Base-by-base conservation (phyloP, 2,113 vertebrate genomes). In the Penelope pileata region DNA sequence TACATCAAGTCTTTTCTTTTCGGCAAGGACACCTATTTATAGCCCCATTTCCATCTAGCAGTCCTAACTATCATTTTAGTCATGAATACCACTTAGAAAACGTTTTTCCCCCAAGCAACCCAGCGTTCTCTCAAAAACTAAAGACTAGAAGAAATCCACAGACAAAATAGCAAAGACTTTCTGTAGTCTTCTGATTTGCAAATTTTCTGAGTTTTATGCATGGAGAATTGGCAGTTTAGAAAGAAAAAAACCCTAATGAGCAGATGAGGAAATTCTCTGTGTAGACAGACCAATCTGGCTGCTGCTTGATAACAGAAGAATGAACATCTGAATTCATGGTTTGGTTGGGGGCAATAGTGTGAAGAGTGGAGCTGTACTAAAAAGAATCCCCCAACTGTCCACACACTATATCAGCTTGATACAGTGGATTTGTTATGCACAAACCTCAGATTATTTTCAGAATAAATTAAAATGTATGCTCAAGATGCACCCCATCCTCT, bases 341-440 rank as follows among this genome's bases (percentile, higher is more conserved):
- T 69, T 64, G 24, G 2, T 40, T 58, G 58, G 24, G 30, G 13
- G n/a, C 21, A 2, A 0, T 34, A 9, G 26, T 29, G 17, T 63
- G n/a, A 77, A 38, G 30, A 29, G 12, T 34, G 34, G 12, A 85
- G 51, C 13, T 50, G 21, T 51, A 58, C n/a, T 30, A 64, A 64
- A 45, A 34, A 70, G 21, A 74, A 79, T 23, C 5, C 5, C 13
- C 29, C 62, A 18, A 6, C 2, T 62, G n/a, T 38, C 45, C 10
- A 17, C 16, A 74, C 10, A 15, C 4, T 40, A 32, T 4, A 27
- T 6, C 0, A 1, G 13, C 51, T 58, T 83, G 38, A 3, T 53
- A 38, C 11, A 90, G 62, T 30, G 8, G 6, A 19, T 74, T 38
- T 73, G 38, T 7, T 74, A 53, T 74, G 30, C 18, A 48, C 18